Evolutionary conservation across 2,113 vertebrate species (phyloP).

Genomic region (Odocoileus virginianus): DNA sequence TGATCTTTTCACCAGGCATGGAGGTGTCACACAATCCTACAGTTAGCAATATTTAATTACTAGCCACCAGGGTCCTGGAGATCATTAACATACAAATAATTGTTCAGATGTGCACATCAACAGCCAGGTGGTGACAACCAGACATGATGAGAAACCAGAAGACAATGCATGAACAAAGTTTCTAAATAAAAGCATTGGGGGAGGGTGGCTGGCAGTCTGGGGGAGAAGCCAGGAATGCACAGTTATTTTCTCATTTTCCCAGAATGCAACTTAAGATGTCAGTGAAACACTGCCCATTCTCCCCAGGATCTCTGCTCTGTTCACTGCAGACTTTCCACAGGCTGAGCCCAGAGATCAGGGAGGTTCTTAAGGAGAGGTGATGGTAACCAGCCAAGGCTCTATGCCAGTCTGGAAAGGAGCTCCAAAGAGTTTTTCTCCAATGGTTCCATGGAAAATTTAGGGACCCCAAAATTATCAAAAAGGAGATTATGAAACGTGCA

Average conservation of each 20-base stretch:
- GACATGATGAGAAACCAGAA: constrained; percentile 38
- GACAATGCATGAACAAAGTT: constrained; percentile 33
- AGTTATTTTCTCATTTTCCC: not conserved
- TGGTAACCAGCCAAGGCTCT: not conserved
- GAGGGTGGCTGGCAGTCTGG: not conserved
- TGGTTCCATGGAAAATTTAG: not conserved
- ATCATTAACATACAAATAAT: constrained; percentile 56
- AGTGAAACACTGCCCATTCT: not conserved
- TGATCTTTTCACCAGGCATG: not conserved
- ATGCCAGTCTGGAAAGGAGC: not conserved
- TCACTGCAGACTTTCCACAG: not conserved
- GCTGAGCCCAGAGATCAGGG: not conserved
- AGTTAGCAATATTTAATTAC: constrained; percentile 66
- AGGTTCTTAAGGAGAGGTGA: not conserved
- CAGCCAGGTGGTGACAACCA: constrained; percentile 36
- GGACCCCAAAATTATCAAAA: not conserved
- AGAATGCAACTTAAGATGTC: not conserved
- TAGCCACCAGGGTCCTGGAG: constrained; percentile 17
- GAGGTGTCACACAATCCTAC: constrained; percentile 22
- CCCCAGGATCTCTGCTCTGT: not conserved
- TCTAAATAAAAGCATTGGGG: constrained; percentile 31
- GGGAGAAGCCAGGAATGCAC: not conserved
- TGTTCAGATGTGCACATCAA: constrained; percentile 28
- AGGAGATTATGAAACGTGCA: not conserved
- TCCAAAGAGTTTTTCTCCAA: not conserved